Base-by-base conservation (phyloP, 2,888 invertebrate genomes). In the Hypolimnas misippus region DNA sequence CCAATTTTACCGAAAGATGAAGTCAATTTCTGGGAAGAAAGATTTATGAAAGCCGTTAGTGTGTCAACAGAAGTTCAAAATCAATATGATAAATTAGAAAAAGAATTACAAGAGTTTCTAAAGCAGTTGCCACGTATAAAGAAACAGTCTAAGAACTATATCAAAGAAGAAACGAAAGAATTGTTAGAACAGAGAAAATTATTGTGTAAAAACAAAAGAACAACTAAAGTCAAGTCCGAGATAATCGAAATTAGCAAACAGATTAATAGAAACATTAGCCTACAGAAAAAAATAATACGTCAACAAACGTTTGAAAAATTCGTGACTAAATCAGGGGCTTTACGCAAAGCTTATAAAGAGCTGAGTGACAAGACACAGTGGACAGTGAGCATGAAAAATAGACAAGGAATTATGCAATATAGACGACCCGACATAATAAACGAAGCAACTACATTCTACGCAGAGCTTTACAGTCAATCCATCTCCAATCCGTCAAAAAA, bases 261-360 rank as follows among this genome's bases (percentile, higher is more conserved):
- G 17, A 56, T 56, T 19, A 56, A 56, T 56, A 56, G 56, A 56
- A 42, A 56, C n/a, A 56, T 56, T 40, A 42, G 17, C n/a, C 56
- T 17, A 56, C 6, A 42, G 19, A 33, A 33, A 33, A 33, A 33
- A 33, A 33, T 33, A 4, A 33, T 33, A 33, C 33, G 33, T 33
- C 7, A 33, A 33, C 33, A 33, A 33, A 33, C 33, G 2, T 33
- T 33, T 33, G 33, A 33, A 33, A 33, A 33, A 33, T 33, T 33
- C 33, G 33, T 33, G 38, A 56, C 7, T 35, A 19, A 25, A 42
- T 42, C 56, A 54, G 40, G 40, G 21, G 35, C 16, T 19, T 17
- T 54, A 38, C 38, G 40, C 35, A 54, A 54, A 38, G 25, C 25
- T 25, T 25, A 25, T 25, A 54, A 33, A 38, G 55, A 54, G 0